phyloP scores from a whole-genome alignment of 2,113 vertebrate genomes.

The Odocoileus virginianus region DNA sequence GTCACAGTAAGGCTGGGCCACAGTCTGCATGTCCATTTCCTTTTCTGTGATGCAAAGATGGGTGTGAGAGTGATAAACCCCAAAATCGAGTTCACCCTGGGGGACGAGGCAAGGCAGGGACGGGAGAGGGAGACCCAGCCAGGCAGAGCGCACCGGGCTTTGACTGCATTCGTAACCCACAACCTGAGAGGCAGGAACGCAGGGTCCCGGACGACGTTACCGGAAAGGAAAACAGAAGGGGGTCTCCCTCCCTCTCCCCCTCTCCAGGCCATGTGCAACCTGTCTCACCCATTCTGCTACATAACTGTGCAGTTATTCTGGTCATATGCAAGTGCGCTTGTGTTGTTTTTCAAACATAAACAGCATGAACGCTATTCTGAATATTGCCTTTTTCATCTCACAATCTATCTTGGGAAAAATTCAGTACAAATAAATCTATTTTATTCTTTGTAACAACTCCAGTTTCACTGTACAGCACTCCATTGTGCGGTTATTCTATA shows the following conservation, averaged over 20 bases:
- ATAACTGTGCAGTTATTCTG: not conserved
- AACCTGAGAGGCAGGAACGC: too few relatives aligned
- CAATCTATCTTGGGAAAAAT: not conserved
- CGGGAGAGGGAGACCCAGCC: not conserved
- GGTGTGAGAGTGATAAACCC: not conserved
- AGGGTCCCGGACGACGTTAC: not conserved
- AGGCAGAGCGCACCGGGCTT: rapidly evolving
- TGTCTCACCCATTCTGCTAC: not conserved
- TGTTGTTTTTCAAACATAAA: not conserved
- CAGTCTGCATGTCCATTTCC: not conserved
- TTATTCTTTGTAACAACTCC: not conserved
- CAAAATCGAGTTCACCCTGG: not conserved
- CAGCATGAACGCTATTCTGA: not conserved
- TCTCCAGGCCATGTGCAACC: not conserved
- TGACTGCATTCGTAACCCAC: not conserved
- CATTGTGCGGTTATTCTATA: not conserved
- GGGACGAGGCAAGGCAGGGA: not conserved
- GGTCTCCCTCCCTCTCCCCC: not conserved
- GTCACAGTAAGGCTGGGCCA: not conserved
- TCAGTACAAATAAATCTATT: not conserved
- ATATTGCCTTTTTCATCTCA: not conserved
- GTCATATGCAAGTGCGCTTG: not conserved
- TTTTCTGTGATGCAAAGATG: not conserved
- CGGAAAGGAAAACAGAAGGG: not conserved
- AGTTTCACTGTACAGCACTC: not conserved